Evolutionary conservation across 2,113 vertebrate genomes (phyloP), one percentile per base, ranked within the genome.

Genomic region (Rhinolophus sinicus): DNA sequence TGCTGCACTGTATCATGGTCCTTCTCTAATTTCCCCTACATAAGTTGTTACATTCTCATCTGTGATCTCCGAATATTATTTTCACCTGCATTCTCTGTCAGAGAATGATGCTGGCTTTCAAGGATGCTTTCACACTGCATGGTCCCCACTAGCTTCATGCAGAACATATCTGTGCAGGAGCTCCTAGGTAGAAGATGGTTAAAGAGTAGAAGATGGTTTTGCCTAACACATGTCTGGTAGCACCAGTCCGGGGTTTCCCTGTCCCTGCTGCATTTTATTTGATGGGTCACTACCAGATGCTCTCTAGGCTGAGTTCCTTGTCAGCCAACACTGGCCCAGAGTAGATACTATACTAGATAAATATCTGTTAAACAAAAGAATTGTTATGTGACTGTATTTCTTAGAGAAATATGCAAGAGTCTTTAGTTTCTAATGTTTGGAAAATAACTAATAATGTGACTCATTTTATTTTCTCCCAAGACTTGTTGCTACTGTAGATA

Each of bases 351-450:
- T 28, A 65, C 52, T 16, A 54, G 52, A 54, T 12, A 78, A 87
- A 81, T 0, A 70, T 76, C 54, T 54, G 10, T 82, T 80, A 67
- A 70, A 40, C 44, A 65, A 78, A 83, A 56, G 12, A 83, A 64
- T 70, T 30, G 33, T 72, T 91, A 19, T 73, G 77, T 85, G 58
- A 72, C 16, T 54, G 2, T 54, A 30, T 69, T 40, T 76, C 52
- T 84, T 92, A 80, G 65, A 90, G 65, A 96, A 97, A 85, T 19
- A 62, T 35, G 47, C 5, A 21, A 47, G 44, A 28, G n/a, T 78
- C 69, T 83, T 96, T 78, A 58, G 92, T 35, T 35, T 75, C 92
- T 67, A 81, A 72, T 92, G 69, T 26, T n/a, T 94, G 44, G 87
- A 94, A 96, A 93, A 47, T 70, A 85, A 70, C 56, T 80, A 93